Percentiles rank a stretch among this genome's conserved stretches.
These are phyloP conservation scores for Petrocephalus zakoni DNA, from an alignment of 2,113 vertebrate species.

Conservation along the genomic window DNA sequence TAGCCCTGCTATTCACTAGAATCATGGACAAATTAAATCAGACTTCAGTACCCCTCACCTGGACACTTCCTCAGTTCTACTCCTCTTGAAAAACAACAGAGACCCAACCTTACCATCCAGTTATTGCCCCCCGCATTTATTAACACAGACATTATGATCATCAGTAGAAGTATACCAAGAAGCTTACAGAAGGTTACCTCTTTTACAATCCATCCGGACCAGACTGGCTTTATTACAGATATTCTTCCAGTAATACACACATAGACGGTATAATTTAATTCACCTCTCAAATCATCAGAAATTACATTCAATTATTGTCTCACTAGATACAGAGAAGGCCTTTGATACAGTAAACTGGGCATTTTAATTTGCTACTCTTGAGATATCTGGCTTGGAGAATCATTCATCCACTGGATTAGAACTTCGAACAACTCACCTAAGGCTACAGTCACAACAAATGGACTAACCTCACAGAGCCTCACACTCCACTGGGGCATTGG, in stretches of 20 bases:
- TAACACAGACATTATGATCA: neutral
- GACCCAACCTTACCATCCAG: neutral
- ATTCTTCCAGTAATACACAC: neutral
- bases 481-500: neutral
- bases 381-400: neutral
- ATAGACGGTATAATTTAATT: neutral
- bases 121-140: neutral
- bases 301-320: neutral
- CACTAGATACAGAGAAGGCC: neutral
- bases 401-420: neutral
- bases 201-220: neutral
- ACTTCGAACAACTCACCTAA: neutral
- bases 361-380: neutral
- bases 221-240: neutral
- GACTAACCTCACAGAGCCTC: neutral
- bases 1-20: neutral
- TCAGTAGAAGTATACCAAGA: neutral
- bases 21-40: neutral
- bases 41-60: neutral
- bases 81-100: neutral
- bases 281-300: neutral
- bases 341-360: neutral
- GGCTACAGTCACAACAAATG: neutral
- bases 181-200: neutral
- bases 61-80: neutral